These are phyloP conservation scores for Etheostoma perlongum DNA, from an alignment of 2,797 vertebrate species.

Conservation along the genomic window DNA sequence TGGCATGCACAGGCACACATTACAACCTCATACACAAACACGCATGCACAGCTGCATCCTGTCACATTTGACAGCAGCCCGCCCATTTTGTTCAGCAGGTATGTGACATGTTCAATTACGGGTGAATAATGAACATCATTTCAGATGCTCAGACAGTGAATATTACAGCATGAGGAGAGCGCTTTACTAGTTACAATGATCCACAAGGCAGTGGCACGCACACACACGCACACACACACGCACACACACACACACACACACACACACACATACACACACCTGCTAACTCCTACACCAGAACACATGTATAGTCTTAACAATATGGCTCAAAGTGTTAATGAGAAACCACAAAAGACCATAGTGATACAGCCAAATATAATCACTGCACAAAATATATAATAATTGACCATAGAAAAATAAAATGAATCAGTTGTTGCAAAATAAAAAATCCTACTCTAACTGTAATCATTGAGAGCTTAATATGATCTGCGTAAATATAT, in stretches of 20 bases:
- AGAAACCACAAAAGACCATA: not conserved
- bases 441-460: not conserved
- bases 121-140: constrained; percentile 59
- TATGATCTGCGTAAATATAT: not conserved
- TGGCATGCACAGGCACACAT: not conserved
- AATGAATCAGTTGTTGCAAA: not conserved
- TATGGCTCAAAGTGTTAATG: not conserved
- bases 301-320: not conserved
- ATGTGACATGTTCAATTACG: constrained; percentile 68
- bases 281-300: not conserved
- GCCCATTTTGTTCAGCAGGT: constrained; percentile 49
- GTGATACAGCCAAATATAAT: not conserved
- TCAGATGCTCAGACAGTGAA: constrained; percentile 36
- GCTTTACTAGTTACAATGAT: constrained; percentile 12
- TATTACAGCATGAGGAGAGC: constrained; percentile 19
- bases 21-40: not conserved
- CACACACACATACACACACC: not conserved
- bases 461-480: not conserved
- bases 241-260: not conserved
- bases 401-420: not conserved
- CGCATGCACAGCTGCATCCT: constrained; percentile 40
- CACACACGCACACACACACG: not conserved
- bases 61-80: constrained; percentile 45
- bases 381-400: not conserved
- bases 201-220: not conserved